Percentiles rank a stretch among this genome's conserved stretches.
Evolutionary conservation across 2,797 vertebrate genomes (phyloP).

Genomic region (Naso thynnoides): DNA sequence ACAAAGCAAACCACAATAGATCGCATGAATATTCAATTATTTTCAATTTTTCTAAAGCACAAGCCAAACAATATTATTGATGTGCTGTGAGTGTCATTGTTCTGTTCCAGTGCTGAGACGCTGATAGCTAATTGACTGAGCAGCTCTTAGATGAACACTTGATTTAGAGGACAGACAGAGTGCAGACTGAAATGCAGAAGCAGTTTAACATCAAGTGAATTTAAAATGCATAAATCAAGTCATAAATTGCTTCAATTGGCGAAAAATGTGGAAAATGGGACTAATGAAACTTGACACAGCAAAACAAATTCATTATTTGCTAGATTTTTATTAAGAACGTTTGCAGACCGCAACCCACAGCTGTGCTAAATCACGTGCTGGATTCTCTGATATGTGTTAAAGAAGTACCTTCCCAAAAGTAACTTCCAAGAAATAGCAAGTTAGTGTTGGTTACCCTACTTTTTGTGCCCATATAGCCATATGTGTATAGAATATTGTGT

Average conservation of each 20-base stretch:
- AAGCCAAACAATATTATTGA: not conserved
- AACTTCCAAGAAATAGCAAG: not conserved
- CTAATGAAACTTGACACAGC: not conserved
- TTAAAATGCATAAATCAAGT: not conserved
- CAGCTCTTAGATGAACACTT: not conserved
- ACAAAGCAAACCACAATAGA: not conserved
- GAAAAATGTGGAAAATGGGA: not conserved
- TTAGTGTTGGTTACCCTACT: not conserved
- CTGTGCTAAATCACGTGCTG: conserved; percentile 9
- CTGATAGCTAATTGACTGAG: conserved; percentile 12
- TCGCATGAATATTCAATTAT: not conserved
- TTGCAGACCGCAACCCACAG: not conserved
- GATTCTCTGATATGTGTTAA: not conserved
- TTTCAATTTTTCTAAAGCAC: conserved; percentile 3
- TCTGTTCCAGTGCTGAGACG: conserved; percentile 3
- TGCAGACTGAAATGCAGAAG: not conserved
- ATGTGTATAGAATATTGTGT: no score
- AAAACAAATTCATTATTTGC: conserved; percentile 8
- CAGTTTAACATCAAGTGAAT: not conserved
- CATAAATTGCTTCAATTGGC: not conserved
- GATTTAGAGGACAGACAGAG: not conserved
- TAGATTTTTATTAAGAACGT: not conserved
- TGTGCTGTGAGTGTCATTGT: not conserved
- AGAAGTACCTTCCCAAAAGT: not conserved
- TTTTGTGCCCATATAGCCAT: no score